Conservation (phyloP, 1,140 invertebrate species). For the Dreissena rostriformis region DNA sequence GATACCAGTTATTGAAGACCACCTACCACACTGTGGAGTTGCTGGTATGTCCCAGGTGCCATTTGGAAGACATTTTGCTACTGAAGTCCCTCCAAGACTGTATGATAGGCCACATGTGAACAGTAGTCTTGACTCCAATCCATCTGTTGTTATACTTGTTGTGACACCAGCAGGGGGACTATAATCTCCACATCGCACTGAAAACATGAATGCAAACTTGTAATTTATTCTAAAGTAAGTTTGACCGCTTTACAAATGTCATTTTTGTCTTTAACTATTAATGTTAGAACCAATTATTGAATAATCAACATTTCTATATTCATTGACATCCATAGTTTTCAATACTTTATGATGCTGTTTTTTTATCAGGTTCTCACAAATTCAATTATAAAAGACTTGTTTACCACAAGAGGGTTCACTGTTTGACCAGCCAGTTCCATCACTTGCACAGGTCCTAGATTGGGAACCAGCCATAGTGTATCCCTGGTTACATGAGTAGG, state of each 20-base stretch:
- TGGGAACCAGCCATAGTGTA: not conserved
- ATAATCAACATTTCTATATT: too few relatives aligned
- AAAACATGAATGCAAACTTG: too few relatives aligned
- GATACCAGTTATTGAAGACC: too few relatives aligned
- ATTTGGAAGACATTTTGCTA: not conserved
- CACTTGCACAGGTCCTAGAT: not conserved
- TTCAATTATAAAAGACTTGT: too few relatives aligned
- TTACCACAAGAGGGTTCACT: not conserved
- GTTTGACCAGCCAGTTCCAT: slow-evolving; percentile 1
- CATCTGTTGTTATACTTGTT: not conserved
- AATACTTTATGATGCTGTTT: too few relatives aligned
- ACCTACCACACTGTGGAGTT: slow-evolving; percentile 33
- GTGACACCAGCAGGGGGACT: not conserved
- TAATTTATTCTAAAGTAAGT: too few relatives aligned
- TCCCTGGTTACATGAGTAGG: not conserved
- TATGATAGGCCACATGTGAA: slow-evolving; percentile 29
- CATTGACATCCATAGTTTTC: too few relatives aligned
- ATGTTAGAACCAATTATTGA: too few relatives aligned
- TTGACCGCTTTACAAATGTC: too few relatives aligned
- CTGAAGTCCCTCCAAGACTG: slow-evolving; percentile 2
- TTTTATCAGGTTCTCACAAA: too few relatives aligned
- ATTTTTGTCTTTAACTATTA: too few relatives aligned
- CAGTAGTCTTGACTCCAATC: not conserved
- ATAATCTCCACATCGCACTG: not conserved
- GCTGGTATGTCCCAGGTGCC: slow-evolving; percentile 19